These are phyloP conservation scores for Dendrolimus pini DNA, from an alignment of 2,888 invertebrate genomes.

Conservation along the genomic window DNA sequence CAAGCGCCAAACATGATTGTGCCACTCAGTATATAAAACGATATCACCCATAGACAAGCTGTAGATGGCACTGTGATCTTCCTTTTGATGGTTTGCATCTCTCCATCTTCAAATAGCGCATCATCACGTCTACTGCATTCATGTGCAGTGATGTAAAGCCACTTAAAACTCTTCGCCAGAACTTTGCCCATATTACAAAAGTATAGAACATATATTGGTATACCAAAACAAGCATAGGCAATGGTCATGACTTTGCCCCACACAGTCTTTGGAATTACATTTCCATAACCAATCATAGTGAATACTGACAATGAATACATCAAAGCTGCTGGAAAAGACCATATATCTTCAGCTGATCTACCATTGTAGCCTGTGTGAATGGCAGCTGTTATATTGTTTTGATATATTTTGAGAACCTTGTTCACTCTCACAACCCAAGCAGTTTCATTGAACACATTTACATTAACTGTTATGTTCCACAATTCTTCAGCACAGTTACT, in stretches of 20 bases:
- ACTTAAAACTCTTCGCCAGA: slow-evolving; percentile 87
- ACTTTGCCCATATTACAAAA: slow-evolving; percentile 94
- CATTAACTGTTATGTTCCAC: slow-evolving; percentile 81
- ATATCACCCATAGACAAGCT: slow-evolving; percentile 92
- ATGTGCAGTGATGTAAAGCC: slow-evolving; percentile 85
- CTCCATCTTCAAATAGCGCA: slow-evolving; percentile 65
- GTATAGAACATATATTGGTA: slow-evolving; percentile 90
- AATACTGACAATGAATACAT: slow-evolving; percentile 94
- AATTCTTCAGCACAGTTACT: slow-evolving; percentile 78
- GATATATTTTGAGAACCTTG: slow-evolving; percentile 79
- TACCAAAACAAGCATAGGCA: slow-evolving; percentile 91
- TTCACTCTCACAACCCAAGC: slow-evolving; percentile 79
- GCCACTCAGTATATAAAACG: slow-evolving; percentile 87
- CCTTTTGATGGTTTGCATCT: slow-evolving; percentile 69
- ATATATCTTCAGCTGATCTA: slow-evolving; percentile 80
- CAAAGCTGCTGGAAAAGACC: slow-evolving; percentile 91
- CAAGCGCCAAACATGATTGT: slow-evolving; percentile 93
- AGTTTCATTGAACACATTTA: slow-evolving; percentile 82
- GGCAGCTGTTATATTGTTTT: slow-evolving; percentile 79
- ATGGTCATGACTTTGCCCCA: slow-evolving; percentile 91
- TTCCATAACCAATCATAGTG: slow-evolving; percentile 95
- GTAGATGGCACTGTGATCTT: slow-evolving; percentile 91
- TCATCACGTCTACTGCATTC: slow-evolving; percentile 79
- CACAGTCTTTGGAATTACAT: slow-evolving; percentile 87
- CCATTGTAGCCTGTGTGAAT: slow-evolving; percentile 86